phyloP scores from a whole-genome alignment of 2,113 vertebrate genomes.

The Orientallactaga bullata region DNA sequence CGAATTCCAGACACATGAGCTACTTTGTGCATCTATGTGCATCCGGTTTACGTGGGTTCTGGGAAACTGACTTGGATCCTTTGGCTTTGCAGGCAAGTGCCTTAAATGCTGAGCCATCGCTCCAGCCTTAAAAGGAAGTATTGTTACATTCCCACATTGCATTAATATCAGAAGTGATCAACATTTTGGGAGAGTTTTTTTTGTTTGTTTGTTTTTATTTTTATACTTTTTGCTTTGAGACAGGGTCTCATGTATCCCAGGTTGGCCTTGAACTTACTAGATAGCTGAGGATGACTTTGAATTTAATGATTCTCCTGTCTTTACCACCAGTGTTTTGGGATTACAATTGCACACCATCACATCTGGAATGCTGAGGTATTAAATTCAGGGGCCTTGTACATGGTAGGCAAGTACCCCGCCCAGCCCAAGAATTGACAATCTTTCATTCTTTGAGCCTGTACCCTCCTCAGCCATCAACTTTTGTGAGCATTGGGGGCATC shows the following conservation, averaged over 20 bases:
- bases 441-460: neutral
- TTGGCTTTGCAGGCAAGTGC: too few species aligned
- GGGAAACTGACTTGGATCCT: too few species aligned
- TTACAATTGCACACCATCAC: neutral
- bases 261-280: too few species aligned
- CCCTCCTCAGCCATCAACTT: neutral
- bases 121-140: neutral
- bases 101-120: too few species aligned
- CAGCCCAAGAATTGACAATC: neutral
- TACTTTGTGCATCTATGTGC: too few species aligned
- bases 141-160: neutral
- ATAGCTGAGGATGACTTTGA: neutral
- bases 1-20: too few species aligned
- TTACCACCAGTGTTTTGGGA: neutral
- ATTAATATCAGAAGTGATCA: slow-evolving; percentile 11
- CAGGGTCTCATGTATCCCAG: too few species aligned
- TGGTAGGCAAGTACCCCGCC: neutral
- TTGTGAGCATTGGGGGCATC: neutral
- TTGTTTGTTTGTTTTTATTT: too few species aligned
- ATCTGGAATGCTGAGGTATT: neutral
- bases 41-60: too few species aligned
- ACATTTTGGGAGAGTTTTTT: neutral
- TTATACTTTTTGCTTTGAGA: too few species aligned
- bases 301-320: neutral
- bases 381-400: neutral